These are phyloP conservation scores for Prosopocoilus inquinatus DNA, from an alignment of 2,888 invertebrate species.

Conservation along the genomic window DNA sequence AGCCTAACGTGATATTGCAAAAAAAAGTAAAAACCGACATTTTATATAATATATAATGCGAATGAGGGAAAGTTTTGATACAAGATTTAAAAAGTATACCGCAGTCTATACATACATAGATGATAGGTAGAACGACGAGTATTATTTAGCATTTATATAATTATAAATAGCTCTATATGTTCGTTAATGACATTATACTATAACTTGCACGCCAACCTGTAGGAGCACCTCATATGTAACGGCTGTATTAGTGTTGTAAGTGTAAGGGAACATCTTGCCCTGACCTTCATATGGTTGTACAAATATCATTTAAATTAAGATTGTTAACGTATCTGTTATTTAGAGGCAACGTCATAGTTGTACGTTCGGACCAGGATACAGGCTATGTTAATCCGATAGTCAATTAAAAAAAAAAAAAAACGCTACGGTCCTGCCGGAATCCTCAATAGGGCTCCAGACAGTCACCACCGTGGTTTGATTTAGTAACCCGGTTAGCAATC, in stretches of 20 bases:
- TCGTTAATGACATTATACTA: conserved; percentile 44
- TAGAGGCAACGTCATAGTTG: conserved; percentile 30
- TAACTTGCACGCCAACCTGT: conserved; percentile 47
- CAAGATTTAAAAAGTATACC: conserved; percentile 49
- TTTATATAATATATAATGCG: conserved; percentile 46
- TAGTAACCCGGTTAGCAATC: conserved; percentile 11
- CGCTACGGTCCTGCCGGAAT: neutral
- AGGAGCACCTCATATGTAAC: conserved; percentile 50
- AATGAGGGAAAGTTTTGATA: conserved; percentile 51
- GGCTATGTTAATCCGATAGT: conserved; percentile 32
- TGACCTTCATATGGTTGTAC: conserved; percentile 40
- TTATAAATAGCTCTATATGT: conserved; percentile 44
- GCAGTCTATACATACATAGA: conserved; percentile 37
- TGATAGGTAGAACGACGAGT: conserved; percentile 39
- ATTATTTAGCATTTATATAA: conserved; percentile 44
- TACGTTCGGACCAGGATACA: conserved; percentile 28
- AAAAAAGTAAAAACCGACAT: conserved; percentile 39
- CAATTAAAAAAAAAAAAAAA: conserved; percentile 35
- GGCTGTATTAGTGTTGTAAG: conserved; percentile 50
- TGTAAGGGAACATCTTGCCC: conserved; percentile 48
- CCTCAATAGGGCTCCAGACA: neutral
- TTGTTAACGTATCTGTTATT: conserved; percentile 33
- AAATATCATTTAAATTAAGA: conserved; percentile 35
- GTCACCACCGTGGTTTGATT: conserved; percentile 6
- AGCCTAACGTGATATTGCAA: conserved; percentile 50